These are phyloP conservation scores for Paraescarpia echinospica DNA, from an alignment of 1,140 invertebrate species.

Conservation along the genomic window DNA sequence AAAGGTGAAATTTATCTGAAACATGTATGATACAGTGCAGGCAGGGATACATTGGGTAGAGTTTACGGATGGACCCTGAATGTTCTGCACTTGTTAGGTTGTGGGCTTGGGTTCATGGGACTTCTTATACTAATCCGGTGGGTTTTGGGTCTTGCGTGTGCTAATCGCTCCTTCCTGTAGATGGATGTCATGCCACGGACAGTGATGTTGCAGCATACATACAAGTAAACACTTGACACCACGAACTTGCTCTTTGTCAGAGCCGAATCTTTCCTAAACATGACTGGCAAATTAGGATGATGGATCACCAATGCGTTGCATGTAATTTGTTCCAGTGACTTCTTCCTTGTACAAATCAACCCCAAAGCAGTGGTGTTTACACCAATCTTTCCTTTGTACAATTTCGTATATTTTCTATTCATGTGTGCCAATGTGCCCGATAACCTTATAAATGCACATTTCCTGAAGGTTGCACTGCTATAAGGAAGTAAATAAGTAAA, in stretches of 20 bases:
- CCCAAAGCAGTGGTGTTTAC: not conserved
- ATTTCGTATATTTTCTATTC: not conserved
- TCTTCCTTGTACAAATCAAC: not conserved
- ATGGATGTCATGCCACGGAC: not conserved
- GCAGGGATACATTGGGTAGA: not conserved
- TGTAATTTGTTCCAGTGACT: not conserved
- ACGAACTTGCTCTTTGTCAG: not conserved
- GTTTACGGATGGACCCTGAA: not conserved
- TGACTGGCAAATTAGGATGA: not conserved
- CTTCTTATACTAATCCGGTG: not conserved
- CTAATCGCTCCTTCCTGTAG: not conserved
- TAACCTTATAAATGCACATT: no score
- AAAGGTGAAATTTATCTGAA: not conserved
- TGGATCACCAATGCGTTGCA: not conserved
- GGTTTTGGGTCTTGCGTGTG: not conserved
- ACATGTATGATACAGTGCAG: no score
- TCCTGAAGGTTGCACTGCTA: no score
- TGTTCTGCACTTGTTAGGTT: not conserved
- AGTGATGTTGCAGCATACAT: not conserved
- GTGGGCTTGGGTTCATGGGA: not conserved
- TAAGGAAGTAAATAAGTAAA: no score
- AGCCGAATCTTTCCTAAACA: not conserved
- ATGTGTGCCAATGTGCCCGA: no score
- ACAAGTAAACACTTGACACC: not conserved
- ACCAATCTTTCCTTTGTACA: not conserved